Percentiles rank a stretch among this genome's conserved stretches.
These are phyloP conservation scores for Chiloscyllium plagiosum DNA, from an alignment of 2,113 vertebrate genomes.

Conservation along the genomic window DNA sequence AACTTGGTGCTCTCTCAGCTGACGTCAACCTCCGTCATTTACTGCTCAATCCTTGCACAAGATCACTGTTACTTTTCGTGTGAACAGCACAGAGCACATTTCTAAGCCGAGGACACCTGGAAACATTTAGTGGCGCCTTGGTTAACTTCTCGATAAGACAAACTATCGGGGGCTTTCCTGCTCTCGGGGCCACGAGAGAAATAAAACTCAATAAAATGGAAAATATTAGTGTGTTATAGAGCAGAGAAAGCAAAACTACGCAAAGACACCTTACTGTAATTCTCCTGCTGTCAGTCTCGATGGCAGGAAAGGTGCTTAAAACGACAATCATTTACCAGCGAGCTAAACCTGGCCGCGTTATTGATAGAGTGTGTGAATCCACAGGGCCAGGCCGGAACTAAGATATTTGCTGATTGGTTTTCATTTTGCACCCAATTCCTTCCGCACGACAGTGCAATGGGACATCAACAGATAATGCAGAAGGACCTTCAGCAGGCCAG, in stretches of 20 bases:
- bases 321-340: neutral
- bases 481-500: neutral
- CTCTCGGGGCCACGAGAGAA: neutral
- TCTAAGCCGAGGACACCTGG: slow-evolving; percentile 8
- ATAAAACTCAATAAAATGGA: slow-evolving; percentile 26
- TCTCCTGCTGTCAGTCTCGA: neutral
- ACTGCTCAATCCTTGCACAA: slow-evolving; percentile 18
- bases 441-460: neutral
- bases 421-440: neutral
- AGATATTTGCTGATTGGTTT: neutral
- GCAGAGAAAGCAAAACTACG: neutral
- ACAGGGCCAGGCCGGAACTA: neutral
- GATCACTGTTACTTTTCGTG: neutral
- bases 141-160: neutral
- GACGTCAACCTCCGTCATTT: slow-evolving; percentile 30
- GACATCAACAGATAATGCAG: neutral
- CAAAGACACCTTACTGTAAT: slow-evolving; percentile 1
- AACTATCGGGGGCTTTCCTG: slow-evolving; percentile 21
- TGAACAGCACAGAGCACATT: neutral
- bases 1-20: neutral
- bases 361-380: neutral
- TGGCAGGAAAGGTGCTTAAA: neutral
- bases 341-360: neutral
- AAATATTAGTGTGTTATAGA: slow-evolving; percentile 2
- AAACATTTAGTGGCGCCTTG: neutral